A percentile compares a stretch with the other conserved stretches of the same genome.
These are phyloP conservation scores for Corythucha ciliata DNA, from an alignment of 2,888 invertebrate genomes.

Conservation along the genomic window DNA sequence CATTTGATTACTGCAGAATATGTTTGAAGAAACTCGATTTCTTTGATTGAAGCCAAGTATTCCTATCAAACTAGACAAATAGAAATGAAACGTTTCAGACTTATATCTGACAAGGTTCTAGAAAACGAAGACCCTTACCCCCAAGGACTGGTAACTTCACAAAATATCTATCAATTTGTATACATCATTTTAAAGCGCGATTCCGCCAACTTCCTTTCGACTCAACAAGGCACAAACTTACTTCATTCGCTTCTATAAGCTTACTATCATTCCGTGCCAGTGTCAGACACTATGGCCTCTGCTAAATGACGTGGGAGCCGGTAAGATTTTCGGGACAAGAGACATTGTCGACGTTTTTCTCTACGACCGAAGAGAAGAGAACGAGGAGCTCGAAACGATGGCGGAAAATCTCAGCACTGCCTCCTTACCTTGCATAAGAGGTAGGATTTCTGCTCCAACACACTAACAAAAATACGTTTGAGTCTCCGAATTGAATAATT, in stretches of 20 bases:
- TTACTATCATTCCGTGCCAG: conserved; percentile 11
- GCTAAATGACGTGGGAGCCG: conserved; percentile 14
- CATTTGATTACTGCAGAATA: too few relatives aligned
- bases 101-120: too few relatives aligned
- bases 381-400: conserved; percentile 12
- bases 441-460: background rate
- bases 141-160: too few relatives aligned
- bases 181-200: too few relatives aligned
- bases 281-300: conserved; percentile 8
- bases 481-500: background rate
- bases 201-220: too few relatives aligned
- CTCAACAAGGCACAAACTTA: conserved; percentile 11
- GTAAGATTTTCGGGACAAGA: conserved; percentile 11
- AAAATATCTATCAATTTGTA: too few relatives aligned
- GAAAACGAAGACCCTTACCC: too few relatives aligned
- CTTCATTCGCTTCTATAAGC: conserved; percentile 2
- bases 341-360: conserved; percentile 15
- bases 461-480: background rate
- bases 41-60: too few relatives aligned
- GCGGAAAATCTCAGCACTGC: conserved; percentile 8
- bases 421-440: conserved; percentile 14
- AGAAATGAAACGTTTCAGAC: too few relatives aligned
- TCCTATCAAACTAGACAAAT: too few relatives aligned
- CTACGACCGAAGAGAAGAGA: conserved; percentile 6
- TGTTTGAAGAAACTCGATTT: too few relatives aligned